Evolutionary conservation across 2,113 vertebrate genomes (phyloP), one percentile per base, ranked within the genome.

Genomic region (Plecotus auritus): DNA sequence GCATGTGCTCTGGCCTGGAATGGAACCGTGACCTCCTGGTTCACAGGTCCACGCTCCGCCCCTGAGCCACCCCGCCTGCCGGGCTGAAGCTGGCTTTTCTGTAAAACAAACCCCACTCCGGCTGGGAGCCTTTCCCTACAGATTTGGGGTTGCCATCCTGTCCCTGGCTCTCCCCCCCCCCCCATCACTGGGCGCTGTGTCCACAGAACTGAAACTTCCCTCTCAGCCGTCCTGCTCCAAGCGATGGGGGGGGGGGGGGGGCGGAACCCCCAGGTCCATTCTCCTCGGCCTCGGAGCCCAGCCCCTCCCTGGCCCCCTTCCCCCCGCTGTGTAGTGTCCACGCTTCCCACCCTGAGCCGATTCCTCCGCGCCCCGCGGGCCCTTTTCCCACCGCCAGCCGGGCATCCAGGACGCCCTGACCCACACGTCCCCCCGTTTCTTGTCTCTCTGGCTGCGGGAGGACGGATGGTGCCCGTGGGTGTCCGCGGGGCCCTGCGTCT

Each of bases 381-480:
- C 61, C 11, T 5, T 12, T 40, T 10, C 40, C 22, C 23, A 45
- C 26, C 7, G 12, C 26, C 73, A 10, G 28, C 73, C 30, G 23
- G 26, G 35, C 78, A 7, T 11, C 16, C 14, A 26, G 47, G 51
- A 14, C 14, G 8, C 17, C 35, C 54, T 10, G 77, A 17, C 16
- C 13, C 77, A 17, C 20, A 9, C 12, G 0, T 2, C 9, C 2
- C 78, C 0, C 9, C 6, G 2, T 30, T 8, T 5, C 22, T 23
- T 32, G 3, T 54, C 47, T 18, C 40, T 13, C 49, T 40, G 77
- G 77, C 35, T 4, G 1, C 4, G 9, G 77, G 51, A 28, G 30
- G 5, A 10, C 54, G 2, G 78, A 4, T 2, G 72, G 70, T 26
- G 5, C 14, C 32, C 7, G 16, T 4, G 69, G 13, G 47, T 22